These are phyloP conservation scores for Gambusia affinis DNA, from an alignment of 2,113 vertebrate genomes.

Conservation along the genomic window DNA sequence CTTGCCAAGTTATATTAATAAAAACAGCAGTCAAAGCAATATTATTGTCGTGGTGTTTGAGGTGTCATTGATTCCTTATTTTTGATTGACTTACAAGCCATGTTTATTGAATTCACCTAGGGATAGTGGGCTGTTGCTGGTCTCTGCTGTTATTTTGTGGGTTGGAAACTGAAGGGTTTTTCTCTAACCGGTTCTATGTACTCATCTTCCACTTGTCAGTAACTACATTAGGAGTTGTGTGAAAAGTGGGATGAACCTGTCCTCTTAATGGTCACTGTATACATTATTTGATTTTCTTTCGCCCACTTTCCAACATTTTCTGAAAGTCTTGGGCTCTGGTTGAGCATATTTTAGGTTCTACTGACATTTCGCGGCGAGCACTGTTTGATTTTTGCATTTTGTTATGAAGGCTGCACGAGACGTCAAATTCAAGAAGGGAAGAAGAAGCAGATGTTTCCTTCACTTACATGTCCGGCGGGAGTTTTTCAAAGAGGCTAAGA, in stretches of 20 bases:
- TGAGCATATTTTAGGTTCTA: conserved; percentile 20
- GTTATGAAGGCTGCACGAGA: conserved; percentile 1
- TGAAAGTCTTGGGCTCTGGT: conserved; percentile 20
- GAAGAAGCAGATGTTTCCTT: neutral
- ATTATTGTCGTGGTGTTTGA: no score
- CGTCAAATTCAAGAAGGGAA: neutral
- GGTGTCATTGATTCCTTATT: no score
- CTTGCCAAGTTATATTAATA: no score
- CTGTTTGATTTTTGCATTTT: conserved; percentile 24
- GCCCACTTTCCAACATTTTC: conserved; percentile 17
- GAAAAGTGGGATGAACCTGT: conserved; percentile 18
- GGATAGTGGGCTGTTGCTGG: neutral
- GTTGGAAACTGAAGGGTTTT: neutral
- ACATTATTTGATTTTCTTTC: conserved; percentile 20
- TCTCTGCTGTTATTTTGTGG: neutral
- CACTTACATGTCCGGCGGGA: conserved; percentile 2
- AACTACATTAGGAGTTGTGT: neutral
- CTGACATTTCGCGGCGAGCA: conserved; percentile 18
- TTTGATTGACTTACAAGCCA: no score
- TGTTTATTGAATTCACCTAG: no score
- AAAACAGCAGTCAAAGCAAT: no score
- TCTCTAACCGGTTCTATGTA: neutral
- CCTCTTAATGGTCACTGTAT: neutral
- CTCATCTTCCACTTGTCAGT: neutral
- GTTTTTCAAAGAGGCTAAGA: neutral